These are phyloP conservation scores for Actenoides lindsayi DNA, from an alignment of 2,113 vertebrate genomes.

Conservation along the genomic window DNA sequence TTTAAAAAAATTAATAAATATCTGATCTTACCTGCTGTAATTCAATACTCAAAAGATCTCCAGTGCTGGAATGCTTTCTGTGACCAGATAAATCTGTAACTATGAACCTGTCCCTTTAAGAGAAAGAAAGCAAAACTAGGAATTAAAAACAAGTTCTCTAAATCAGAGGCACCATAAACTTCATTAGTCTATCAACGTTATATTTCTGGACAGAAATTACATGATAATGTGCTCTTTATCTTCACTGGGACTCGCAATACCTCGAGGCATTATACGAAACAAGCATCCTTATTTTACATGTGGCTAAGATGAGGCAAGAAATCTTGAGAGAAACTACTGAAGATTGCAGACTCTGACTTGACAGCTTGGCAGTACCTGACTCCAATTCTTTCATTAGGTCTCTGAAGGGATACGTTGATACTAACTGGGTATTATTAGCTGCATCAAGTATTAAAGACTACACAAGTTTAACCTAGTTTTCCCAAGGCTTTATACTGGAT, in stretches of 20 bases:
- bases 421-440: background rate
- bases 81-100: conserved; percentile 81
- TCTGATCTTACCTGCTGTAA: conserved; percentile 78
- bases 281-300: background rate
- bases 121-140: conserved; percentile 26
- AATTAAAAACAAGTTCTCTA: background rate
- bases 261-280: background rate
- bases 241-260: background rate
- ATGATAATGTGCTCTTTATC: background rate
- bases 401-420: background rate
- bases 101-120: conserved; percentile 81
- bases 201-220: background rate
- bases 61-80: conserved; percentile 83
- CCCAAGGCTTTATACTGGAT: background rate
- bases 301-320: background rate
- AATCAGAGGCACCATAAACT: background rate
- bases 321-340: background rate
- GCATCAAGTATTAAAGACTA: background rate
- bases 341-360: background rate
- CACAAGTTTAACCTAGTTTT: conserved; percentile 1
- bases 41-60: conserved; percentile 83
- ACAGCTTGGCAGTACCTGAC: background rate
- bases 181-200: background rate
- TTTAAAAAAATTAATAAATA: background rate
- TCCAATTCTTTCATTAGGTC: background rate